Evolutionary conservation across 1,140 invertebrate genomes (phyloP), one percentile per base, ranked within the genome.

Genomic region (Drosophila kepulauana): DNA sequence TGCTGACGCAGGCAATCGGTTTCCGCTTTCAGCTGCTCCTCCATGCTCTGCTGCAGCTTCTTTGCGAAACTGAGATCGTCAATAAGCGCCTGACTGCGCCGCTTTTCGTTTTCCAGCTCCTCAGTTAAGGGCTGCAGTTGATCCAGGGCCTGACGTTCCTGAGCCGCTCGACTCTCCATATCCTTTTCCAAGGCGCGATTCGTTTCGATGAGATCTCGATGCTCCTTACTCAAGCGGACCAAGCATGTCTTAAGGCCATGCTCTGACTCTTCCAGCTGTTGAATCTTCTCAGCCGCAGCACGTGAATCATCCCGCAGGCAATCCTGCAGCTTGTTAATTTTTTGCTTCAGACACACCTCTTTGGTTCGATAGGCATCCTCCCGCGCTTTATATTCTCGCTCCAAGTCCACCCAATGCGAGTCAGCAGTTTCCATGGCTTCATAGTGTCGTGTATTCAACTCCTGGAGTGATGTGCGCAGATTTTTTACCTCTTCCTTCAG

Each of bases 401-500:
- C 95, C 92, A 96, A 94, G 46, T 95, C 95, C 0, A 95, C 94
- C 94, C 96, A 96, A 89, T 97, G 95, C 49, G 95, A 94, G 59
- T 96, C 96, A 1, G 96, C 96, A 64, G 96, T 94, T 75, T 95
- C 95, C 75, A 97, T 92, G 58, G 96, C 96, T 78, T 95, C 95
- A 81, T 96, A 93, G 74, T 96, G 96, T 0, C 95, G 94, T 38
- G 94, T 93, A 81, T 96, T 95, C 5, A 96, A 77, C 51, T 96
- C 95, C 35, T 93, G 93, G 25, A 96, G 94, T 5, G 88, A 86
- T 30, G 66, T 52, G 15, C 85, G 88, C 58, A 94, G 92, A 52
- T 91, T 93, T 73, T 93, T 94, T 1, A 92, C 67, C 67, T 92
- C 91, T 8, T 91, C 91, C 57, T 85, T 87, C 1, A 92, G 77